Evolutionary conservation across 2,113 vertebrate genomes (phyloP), one percentile per base, ranked within the genome.

Genomic region (Pitta sordida): DNA sequence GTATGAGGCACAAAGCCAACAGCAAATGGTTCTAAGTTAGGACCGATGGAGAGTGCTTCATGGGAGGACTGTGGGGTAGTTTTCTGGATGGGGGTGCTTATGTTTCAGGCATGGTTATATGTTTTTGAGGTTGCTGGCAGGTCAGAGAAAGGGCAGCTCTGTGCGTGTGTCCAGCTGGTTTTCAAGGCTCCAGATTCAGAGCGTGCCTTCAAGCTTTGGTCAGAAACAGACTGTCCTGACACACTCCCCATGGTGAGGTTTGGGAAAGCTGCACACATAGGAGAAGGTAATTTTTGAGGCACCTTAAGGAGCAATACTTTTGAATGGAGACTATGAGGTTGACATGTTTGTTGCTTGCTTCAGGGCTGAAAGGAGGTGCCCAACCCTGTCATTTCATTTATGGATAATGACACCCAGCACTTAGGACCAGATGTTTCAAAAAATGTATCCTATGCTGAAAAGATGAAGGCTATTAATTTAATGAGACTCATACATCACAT

Each of bases 381-480:
- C 36, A 83, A 55, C 30, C 93, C 82, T 77, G 44, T 63, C 70
- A 90, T 96, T 94, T 94, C 3, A 5, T 87, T 83, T 75, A 80
- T 46, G 52, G 89, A 23, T 89, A 87, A 92, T 41, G 52, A 86
- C 46, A 92, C 74, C 63, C 46, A 91, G 60, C 60, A 55, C 48
- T 89, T 80, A 82, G 37, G 34, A 39, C 29, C 75, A 92, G 81
- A 58, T 78, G 62, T 59, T 94, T 92, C 92, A 29, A 74, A 94
- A 95, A 6, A 7, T n/a, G n/a, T 37, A 68, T 73, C 46, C n/a
- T 77, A 44, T 59, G 56, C 60, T 90, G 68, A 83, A 91, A 83
- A 88, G 51, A 91, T 63, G 78, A 90, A 91, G 52, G 56, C 19
- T 92, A 81, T 91, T 94, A 88, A 77, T 83, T 91, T 90, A 92